phyloP scores from a whole-genome alignment of 2,113 vertebrate species.

The Salvelinus namaycush region DNA sequence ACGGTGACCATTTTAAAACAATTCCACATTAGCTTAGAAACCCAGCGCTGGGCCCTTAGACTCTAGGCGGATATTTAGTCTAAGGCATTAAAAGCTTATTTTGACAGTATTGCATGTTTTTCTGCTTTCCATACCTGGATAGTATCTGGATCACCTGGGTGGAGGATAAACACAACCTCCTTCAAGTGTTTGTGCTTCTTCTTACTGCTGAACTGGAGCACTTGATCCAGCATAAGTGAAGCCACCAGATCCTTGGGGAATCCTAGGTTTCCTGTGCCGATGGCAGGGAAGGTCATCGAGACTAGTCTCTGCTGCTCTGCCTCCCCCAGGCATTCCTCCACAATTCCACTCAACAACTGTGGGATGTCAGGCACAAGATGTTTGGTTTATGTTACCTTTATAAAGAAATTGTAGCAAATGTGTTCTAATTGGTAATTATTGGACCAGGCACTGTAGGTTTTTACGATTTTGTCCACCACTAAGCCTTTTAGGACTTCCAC shows the following conservation, averaged over 20 bases:
- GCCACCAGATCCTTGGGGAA: conserved; percentile 79
- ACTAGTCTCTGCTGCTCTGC: conserved; percentile 67
- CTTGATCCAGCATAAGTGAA: conserved; percentile 75
- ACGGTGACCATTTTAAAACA: too few species aligned
- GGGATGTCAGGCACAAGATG: background rate
- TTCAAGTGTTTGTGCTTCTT: conserved; percentile 65
- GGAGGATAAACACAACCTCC: conserved; percentile 79
- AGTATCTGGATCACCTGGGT: conserved; percentile 68
- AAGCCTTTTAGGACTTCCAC: too few species aligned
- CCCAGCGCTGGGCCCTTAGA: too few species aligned
- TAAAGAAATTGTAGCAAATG: too few species aligned
- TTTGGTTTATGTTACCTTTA: background rate
- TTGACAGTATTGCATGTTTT: background rate
- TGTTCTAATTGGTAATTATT: too few species aligned
- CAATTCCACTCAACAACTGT: conserved; percentile 72
- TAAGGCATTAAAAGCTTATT: too few species aligned
- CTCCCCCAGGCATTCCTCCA: conserved; percentile 74
- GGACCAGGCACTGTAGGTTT: too few species aligned
- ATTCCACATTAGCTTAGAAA: too few species aligned
- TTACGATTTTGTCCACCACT: too few species aligned
- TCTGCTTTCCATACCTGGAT: conserved; percentile 74
- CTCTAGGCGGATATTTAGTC: too few species aligned
- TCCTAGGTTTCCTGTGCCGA: conserved; percentile 84
- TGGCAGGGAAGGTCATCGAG: conserved; percentile 85
- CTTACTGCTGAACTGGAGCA: conserved; percentile 75